Conservation (phyloP, 1,140 invertebrate genomes). For the Leptonema lineaticorne region DNA sequence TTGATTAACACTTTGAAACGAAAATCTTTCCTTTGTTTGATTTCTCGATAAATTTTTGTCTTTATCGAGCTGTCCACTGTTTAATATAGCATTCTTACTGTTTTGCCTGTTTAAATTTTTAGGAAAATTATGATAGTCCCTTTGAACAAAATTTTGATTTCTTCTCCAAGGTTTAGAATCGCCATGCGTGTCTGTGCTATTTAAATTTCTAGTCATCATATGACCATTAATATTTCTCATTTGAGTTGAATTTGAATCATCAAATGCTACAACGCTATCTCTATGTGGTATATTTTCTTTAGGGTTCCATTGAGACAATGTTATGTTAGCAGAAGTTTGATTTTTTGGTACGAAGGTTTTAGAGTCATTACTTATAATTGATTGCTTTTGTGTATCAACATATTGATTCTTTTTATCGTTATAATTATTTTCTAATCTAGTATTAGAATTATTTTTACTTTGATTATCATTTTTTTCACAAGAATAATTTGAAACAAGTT, state of each 20-base stretch:
- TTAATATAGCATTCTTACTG: neutral
- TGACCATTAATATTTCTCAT: too few species aligned
- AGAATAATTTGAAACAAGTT: neutral
- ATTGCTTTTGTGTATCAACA: neutral
- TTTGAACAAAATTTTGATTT: constrained; percentile 13
- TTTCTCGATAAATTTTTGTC: neutral
- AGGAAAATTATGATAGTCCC: constrained; percentile 27
- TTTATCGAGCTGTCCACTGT: neutral
- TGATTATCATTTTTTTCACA: neutral
- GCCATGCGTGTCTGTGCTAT: neutral
- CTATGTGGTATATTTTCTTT: neutral
- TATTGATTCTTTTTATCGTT: neutral
- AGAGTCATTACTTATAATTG: neutral
- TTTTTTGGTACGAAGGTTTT: constrained; percentile 15
- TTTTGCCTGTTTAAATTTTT: constrained; percentile 26
- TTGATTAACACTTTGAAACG: constrained; percentile 2
- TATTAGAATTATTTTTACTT: neutral
- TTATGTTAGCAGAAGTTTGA: neutral
- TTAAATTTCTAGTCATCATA: neutral
- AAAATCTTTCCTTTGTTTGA: neutral
- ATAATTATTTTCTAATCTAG: neutral
- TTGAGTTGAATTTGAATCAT: neutral
- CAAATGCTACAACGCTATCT: neutral
- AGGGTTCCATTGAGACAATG: neutral
- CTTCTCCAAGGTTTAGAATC: constrained; percentile 8